phyloP scores from a whole-genome alignment of 2,113 vertebrate genomes.

The Nansenia antarctica region DNA sequence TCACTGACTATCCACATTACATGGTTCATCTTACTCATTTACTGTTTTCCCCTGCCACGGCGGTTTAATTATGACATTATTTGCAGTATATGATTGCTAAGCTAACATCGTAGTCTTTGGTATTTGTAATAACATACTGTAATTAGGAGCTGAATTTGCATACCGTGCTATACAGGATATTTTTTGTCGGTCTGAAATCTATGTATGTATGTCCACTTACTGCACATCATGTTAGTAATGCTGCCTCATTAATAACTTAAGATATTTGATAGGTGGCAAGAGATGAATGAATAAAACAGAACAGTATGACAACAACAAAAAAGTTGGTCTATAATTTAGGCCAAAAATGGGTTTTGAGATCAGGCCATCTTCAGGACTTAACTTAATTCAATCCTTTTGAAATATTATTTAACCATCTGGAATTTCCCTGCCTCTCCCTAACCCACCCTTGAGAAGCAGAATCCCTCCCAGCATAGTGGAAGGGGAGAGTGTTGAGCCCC shows the following conservation, averaged over 20 bases:
- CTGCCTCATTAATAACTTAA: not conserved
- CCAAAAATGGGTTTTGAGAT: not conserved
- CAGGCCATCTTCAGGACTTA: not conserved
- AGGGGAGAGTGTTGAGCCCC: not conserved
- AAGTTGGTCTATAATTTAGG: too few species aligned
- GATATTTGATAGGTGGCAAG: not conserved
- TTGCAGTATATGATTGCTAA: constrained; percentile 33
- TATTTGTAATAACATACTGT: constrained; percentile 21
- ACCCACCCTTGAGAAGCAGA: not conserved
- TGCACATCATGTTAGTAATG: not conserved
- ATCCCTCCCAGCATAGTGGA: not conserved
- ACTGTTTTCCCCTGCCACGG: constrained; percentile 26
- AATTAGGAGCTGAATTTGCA: constrained; percentile 12
- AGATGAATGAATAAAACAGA: not conserved
- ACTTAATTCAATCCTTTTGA: not conserved
- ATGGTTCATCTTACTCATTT: constrained; percentile 55
- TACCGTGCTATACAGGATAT: not conserved
- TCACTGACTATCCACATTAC: constrained; percentile 53
- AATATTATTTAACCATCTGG: not conserved
- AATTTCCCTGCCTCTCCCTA: not conserved
- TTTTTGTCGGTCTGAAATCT: not conserved
- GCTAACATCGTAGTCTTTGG: constrained; percentile 12
- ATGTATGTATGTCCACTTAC: not conserved
- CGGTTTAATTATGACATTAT: constrained; percentile 60
- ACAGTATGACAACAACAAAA: not conserved